Evolutionary conservation across 2,113 vertebrate species (phyloP).

Genomic region (Forbesichthys agassizii): DNA sequence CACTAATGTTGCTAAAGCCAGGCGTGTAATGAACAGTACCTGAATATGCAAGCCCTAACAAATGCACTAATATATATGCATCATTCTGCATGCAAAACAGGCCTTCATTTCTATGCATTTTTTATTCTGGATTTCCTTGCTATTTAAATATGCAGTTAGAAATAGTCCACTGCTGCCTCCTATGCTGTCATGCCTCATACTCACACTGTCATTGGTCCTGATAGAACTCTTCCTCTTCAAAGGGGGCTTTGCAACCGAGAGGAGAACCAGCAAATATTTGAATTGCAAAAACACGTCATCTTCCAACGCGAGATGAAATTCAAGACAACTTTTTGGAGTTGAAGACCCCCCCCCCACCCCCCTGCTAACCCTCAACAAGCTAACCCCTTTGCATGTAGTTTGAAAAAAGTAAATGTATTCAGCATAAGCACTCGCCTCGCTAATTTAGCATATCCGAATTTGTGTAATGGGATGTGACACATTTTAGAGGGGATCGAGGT

Average conservation of each 20-base stretch:
- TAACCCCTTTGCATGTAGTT: conserved; percentile 54
- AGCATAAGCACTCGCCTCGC: conserved; percentile 61
- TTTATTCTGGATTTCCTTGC: conserved; percentile 72
- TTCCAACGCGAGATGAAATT: conserved; percentile 85
- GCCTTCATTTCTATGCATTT: conserved; percentile 79
- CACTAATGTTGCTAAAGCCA: conserved; percentile 71
- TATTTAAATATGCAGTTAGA: conserved; percentile 87
- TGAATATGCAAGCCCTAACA: conserved; percentile 70
- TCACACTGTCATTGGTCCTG: conserved; percentile 97
- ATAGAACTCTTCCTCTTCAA: conserved; percentile 96
- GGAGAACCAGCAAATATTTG: conserved; percentile 93
- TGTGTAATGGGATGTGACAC: conserved; percentile 80
- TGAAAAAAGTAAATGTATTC: conserved; percentile 66
- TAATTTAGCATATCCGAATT: conserved; percentile 81
- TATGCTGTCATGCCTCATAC: conserved; percentile 97
- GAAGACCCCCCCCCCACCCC: conserved; percentile 34
- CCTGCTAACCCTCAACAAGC: conserved; percentile 52
- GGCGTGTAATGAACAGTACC: conserved; percentile 54
- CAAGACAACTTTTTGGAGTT: conserved; percentile 82
- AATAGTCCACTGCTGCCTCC: conserved; percentile 94
- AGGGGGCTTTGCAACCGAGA: conserved; percentile 89
- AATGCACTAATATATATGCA: conserved; percentile 65
- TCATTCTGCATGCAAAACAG: conserved; percentile 74
- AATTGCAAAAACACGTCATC: conserved; percentile 97
- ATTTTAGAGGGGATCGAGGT: conserved; percentile 68